Conservation (phyloP, 2,113 vertebrate species). For the Campylomormyrus tamandua region DNA sequence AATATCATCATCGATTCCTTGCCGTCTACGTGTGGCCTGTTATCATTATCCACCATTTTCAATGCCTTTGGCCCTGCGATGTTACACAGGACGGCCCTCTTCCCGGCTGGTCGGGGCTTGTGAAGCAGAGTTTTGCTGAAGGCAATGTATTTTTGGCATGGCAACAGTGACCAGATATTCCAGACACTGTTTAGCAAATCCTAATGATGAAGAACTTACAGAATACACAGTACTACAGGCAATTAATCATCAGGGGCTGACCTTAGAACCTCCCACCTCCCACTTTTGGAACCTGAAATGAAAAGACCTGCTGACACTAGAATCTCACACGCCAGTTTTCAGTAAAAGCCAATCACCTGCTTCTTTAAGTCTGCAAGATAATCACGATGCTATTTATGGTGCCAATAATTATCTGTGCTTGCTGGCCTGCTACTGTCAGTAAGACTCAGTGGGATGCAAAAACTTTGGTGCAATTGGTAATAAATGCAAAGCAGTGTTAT, state of each 20-base stretch:
- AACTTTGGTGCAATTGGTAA: neutral
- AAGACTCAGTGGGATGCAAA: neutral
- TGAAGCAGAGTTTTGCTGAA: neutral
- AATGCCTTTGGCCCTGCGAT: neutral
- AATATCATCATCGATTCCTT: neutral
- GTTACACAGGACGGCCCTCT: neutral
- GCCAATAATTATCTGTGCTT: neutral
- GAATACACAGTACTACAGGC: neutral
- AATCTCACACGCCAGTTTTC: neutral
- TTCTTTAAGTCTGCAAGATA: neutral
- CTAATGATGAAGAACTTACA: neutral
- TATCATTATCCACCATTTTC: neutral
- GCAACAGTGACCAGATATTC: neutral
- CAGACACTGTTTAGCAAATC: neutral
- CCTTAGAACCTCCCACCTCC: neutral
- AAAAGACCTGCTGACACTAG: neutral
- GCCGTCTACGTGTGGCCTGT: neutral
- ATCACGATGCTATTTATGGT: neutral
- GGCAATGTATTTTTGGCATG: neutral
- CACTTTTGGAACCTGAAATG: neutral
- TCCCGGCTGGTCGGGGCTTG: neutral
- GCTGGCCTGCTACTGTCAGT: neutral
- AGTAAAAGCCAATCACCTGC: neutral
- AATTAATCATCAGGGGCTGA: neutral
- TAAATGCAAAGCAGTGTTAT: neutral